Evolutionary conservation across 2,113 vertebrate genomes (phyloP).

Genomic region (Onychostoma macrolepis): DNA sequence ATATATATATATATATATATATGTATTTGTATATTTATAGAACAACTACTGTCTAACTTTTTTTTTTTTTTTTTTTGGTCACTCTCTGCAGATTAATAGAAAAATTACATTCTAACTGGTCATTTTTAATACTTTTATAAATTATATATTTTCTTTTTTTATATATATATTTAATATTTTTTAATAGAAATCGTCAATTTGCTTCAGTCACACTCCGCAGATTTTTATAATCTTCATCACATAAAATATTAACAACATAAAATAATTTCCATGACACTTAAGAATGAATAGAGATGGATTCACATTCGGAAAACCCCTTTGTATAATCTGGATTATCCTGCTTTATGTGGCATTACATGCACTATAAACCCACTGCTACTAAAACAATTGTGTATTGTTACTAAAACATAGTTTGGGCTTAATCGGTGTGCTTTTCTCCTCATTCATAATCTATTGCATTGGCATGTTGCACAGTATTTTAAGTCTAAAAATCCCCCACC

Average conservation of each 20-base stretch:
- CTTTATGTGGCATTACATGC: not conserved
- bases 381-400: conserved; percentile 1
- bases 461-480: not conserved
- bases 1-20: no score
- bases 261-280: not conserved
- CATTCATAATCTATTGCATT: conserved; percentile 17
- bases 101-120: not conserved
- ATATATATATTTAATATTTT: not conserved
- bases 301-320: not conserved
- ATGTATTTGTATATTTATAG: no score
- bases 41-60: no score
- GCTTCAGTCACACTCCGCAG: not conserved
- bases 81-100: not conserved
- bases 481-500: conserved; percentile 14
- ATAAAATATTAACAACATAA: no score
- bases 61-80: no score
- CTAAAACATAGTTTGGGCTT: not conserved
- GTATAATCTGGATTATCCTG: conserved; percentile 14
- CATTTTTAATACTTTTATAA: not conserved
- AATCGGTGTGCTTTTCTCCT: not conserved
- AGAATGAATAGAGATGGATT: not conserved
- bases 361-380: not conserved
- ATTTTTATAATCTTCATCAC: not conserved
- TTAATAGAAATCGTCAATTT: not conserved
- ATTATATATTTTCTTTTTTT: not conserved